A percentile compares a stretch with the other conserved stretches of the same genome.
Evolutionary conservation across 2,797 vertebrate genomes (phyloP).

Genomic region (Hyperoplus immaculatus): DNA sequence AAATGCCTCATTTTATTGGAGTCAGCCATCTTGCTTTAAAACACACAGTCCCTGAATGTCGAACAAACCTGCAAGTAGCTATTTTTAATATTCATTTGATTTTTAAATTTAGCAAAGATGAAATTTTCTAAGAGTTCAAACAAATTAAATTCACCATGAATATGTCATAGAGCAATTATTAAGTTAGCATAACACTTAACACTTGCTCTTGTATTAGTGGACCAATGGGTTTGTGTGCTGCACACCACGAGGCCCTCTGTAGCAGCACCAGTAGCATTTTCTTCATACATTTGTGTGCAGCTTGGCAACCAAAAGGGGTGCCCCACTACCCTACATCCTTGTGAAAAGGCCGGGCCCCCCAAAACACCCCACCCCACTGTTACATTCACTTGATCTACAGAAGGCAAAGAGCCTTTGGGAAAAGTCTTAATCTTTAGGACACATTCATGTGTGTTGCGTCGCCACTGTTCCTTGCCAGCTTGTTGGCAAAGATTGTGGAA

Average conservation of each 20-base stretch:
- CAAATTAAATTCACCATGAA: conserved; percentile 31
- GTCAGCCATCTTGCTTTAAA: conserved; percentile 1
- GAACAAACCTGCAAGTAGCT: not conserved
- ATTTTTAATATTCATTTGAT: not conserved
- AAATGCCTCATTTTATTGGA: not conserved
- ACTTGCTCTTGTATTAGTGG: conserved; percentile 24
- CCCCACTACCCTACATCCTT: conserved; percentile 82
- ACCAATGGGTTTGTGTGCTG: conserved; percentile 8
- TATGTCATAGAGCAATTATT: conserved; percentile 32
- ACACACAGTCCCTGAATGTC: not conserved
- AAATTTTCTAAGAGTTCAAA: not conserved
- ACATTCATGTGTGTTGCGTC: conserved; percentile 32
- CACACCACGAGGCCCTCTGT: conserved; percentile 37
- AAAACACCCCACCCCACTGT: conserved; percentile 33
- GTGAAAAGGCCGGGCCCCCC: conserved; percentile 56
- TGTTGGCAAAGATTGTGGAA: conserved; percentile 46
- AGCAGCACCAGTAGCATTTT: conserved; percentile 76
- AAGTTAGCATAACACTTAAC: conserved; percentile 20
- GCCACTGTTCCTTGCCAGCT: conserved; percentile 22
- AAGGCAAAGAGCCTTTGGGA: conserved; percentile 35
- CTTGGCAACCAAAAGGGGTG: conserved; percentile 83
- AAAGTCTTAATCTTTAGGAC: conserved; percentile 43
- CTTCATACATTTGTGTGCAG: conserved; percentile 66
- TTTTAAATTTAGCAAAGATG: not conserved
- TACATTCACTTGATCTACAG: conserved; percentile 45